Base-by-base conservation (phyloP, 2,797 vertebrate species). In the Lophotriccus pileatus region DNA sequence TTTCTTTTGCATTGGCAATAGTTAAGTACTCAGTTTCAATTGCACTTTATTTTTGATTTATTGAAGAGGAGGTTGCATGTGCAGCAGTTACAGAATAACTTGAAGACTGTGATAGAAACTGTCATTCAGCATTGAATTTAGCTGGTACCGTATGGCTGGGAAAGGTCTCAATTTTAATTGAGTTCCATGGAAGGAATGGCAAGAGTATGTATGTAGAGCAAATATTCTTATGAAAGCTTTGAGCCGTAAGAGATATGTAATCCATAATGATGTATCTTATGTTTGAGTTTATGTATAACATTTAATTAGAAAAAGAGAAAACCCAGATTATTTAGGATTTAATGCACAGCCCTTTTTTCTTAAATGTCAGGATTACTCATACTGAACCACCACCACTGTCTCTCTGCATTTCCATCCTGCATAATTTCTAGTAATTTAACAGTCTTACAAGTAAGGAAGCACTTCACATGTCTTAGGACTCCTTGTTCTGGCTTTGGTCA, bases 401-500 rank as follows among this genome's bases (percentile, higher is more conserved):
- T 78, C 39, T 73, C 64, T 93, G 46, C 18, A 30, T 94, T 92
- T 85, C 44, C 12, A 77, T 68, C 30, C 44, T 58, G 37, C 52
- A 84, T 52, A 0, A 63, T 85, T 95, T 88, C 67, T 58, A 83
- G 77, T 87, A 90, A 93, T 84, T 94, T 80, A 90, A 89, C 69
- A 84, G 52, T 82, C 73, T 53, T 94, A 70, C 66, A 89, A 89
- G 77, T 78, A 93, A 79, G 87, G 63, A 90, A 96, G 47, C 79
- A 82, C 84, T 90, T 93, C 87, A 49, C 47, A 55, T 78, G 19
- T 82, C 69, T 93, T 89, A 86, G 80, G 77, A 84, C 87, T 94
- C 85, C 74, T 68, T 90, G 56, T 86, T 78, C 94, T 93, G 80
- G 80, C 93, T 94, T 95, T 88, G 90, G 91, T 96, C 96, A 95